These are phyloP conservation scores for Anolis sagrei DNA, from an alignment of 2,113 vertebrate genomes.

Conservation along the genomic window DNA sequence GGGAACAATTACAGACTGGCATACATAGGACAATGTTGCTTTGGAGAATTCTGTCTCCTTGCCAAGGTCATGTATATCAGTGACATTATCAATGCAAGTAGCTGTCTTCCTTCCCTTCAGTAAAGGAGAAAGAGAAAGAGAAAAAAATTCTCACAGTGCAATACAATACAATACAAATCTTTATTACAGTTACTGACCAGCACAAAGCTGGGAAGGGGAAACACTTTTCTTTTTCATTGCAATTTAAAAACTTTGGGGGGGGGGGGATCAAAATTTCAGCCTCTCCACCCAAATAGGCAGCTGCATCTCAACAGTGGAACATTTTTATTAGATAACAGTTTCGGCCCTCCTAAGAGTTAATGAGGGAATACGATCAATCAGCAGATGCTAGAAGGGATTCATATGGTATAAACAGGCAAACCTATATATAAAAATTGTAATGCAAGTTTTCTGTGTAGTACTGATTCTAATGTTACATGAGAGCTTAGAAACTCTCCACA, in stretches of 20 bases:
- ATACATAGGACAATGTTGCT: constrained; percentile 81
- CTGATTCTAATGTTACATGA: neutral
- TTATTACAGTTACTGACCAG: too few species aligned
- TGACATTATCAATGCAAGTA: constrained; percentile 87
- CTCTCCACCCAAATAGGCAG: neutral
- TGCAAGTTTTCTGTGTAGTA: neutral
- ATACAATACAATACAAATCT: too few species aligned
- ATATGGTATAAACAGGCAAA: too few species aligned
- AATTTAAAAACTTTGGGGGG: neutral
- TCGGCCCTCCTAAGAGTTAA: neutral
- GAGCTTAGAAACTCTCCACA: neutral
- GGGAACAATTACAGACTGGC: constrained; percentile 87
- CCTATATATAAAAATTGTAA: neutral
- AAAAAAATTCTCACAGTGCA: too few species aligned
- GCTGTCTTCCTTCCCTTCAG: constrained; percentile 80
- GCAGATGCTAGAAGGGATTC: neutral
- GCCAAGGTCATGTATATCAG: constrained; percentile 74
- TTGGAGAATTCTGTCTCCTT: constrained; percentile 57
- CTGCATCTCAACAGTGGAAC: neutral
- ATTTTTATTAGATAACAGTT: too few species aligned
- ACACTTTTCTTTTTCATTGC: neutral
- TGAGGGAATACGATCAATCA: neutral
- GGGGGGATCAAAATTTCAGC: neutral
- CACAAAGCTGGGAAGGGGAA: too few species aligned
- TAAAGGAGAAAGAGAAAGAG: neutral